Base-by-base conservation (phyloP, 2,888 invertebrate genomes). In the Nemotelus pantherinus region DNA sequence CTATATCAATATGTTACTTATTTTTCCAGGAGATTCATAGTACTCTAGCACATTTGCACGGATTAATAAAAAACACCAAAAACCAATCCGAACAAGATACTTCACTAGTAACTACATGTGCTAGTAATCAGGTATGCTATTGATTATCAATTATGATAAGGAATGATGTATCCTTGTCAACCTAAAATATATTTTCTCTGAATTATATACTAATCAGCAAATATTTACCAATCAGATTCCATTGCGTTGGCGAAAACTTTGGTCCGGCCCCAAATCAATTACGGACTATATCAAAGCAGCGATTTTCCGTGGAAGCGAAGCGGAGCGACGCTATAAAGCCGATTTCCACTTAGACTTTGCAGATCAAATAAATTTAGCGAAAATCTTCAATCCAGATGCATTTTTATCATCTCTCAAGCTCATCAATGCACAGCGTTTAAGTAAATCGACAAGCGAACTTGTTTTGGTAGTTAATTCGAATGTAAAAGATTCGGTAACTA, bases 301-400 rank as follows among this genome's bases (percentile, higher is more conserved):
- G 39, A 82, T 85, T 43, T 76, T 82, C n/a, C 84, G 86, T 10
- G 84, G 83, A 0, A 82, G 81, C 47, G 85, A 84, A 9, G 84
- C 86, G 0, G 86, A 87, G 77, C 78, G 80, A 50, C 85, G 86
- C 0, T 87, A 80, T 65, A 83, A 82, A 68, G 82, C 82, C 6
- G 82, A 84, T 64, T 45, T 83, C 48, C 81, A 82, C 48, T 70
- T 84, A 39, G 82, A 84, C 7, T 87, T 87, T 48, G 80, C 80
- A 1, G 80, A 82, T 3, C 82, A 83, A 64, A 82, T 87, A 41
- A 83, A 87, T 79, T 81, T 87, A 2, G 79, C 82, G 5, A 83
- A 83, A 0, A 83, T 87, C 2, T 87, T 83, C 78, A 87, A 85
- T 80, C 85, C 86, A 64, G 85, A 86, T 77, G 85, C 86, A 63